Conservation (phyloP, 2,888 invertebrate species). For the Acrobasis consociella region DNA sequence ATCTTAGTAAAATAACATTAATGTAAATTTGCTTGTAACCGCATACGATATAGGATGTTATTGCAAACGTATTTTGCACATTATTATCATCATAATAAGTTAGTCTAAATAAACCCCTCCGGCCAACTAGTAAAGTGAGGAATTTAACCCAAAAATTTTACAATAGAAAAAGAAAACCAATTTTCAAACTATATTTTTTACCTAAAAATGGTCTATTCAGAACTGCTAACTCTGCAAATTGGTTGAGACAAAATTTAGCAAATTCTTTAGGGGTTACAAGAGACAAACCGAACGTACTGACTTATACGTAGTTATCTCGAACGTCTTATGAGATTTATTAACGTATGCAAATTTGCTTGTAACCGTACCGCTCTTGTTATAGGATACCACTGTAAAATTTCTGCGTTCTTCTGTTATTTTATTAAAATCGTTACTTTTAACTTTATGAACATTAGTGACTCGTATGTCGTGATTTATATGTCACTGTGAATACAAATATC, state of each 20-base stretch:
- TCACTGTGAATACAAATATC: too few species aligned
- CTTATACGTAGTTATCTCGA: background rate
- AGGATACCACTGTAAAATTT: background rate
- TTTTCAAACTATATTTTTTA: background rate
- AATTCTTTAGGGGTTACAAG: background rate
- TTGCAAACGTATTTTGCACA: too few species aligned
- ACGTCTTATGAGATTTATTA: constrained; percentile 23
- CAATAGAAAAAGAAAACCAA: background rate
- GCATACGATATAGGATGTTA: too few species aligned
- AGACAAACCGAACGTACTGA: constrained; percentile 12
- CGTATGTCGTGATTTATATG: too few species aligned
- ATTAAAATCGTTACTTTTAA: too few species aligned
- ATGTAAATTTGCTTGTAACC: too few species aligned
- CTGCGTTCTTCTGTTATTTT: background rate
- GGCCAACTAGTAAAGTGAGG: too few species aligned
- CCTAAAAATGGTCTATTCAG: background rate
- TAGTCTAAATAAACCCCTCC: too few species aligned
- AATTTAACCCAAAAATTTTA: too few species aligned
- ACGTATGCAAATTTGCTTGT: constrained; percentile 25
- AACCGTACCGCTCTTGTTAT: background rate
- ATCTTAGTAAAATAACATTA: too few species aligned
- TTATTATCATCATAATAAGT: too few species aligned
- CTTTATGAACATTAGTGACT: too few species aligned
- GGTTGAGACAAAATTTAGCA: background rate
- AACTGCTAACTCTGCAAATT: background rate